Evolutionary conservation across 2,113 vertebrate genomes (phyloP), one percentile per base, ranked within the genome.

Genomic region (Taurulus bubalis): DNA sequence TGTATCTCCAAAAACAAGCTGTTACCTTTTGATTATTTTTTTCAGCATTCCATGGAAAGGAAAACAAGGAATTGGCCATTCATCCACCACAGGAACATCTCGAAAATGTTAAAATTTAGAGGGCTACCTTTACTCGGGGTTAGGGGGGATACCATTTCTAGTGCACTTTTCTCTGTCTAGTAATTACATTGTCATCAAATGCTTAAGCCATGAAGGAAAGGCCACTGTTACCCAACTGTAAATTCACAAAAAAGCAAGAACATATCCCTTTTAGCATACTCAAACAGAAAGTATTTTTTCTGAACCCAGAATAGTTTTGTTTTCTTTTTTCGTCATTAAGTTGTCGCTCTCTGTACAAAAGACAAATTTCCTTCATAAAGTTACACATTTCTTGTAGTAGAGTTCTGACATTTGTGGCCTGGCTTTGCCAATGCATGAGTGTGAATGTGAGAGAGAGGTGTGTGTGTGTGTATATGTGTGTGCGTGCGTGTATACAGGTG

Each of bases 191-290:
- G 93, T 95, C 92, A 94, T 94, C 92, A 92, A 96, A 91, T 94
- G 93, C 94, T 95, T 94, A 91, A 95, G 93, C 92, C 84, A 79
- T 88, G 89, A 94, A 92, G 91, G 89, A 92, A 95, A 95, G 96
- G 95, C 95, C 95, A 96, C 95, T 87, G 94, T 96, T 95, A 96
- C 94, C 95, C 94, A 96, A 95, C 94, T 95, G 95, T 92, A 94
- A 96, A 96, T 95, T 95, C 95, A 97, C 96, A 96, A 96, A 96
- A 95, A 96, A 96, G 95, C 96, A 95, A 95, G 94, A 96, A 96
- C 95, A 93, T 94, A 96, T 97, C 96, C 96, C 96, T 96, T 97
- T 97, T 96, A 96, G 95, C 95, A 96, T 88, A 94, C 94, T 96
- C 95, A 90, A 94, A 96, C 94, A 95, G 94, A 95, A 96, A 93